phyloP scores from a whole-genome alignment of 1,140 invertebrate genomes.

The Cephus cinctus region DNA sequence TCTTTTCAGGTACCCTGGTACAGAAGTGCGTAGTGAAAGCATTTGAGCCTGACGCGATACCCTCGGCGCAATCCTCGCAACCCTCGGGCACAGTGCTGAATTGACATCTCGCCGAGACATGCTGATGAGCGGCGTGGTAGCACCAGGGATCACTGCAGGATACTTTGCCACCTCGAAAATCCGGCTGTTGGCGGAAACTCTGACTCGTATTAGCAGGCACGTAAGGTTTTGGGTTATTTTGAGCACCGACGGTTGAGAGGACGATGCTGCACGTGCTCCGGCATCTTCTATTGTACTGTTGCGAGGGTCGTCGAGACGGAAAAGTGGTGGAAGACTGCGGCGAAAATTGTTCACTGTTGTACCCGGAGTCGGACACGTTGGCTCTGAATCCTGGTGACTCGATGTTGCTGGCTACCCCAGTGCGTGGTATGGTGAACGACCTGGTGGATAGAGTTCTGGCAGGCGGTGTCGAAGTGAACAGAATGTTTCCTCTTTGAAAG shows the following conservation, averaged over 20 bases:
- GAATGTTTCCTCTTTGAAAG: constrained; percentile 58
- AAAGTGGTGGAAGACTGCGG: constrained; percentile 44
- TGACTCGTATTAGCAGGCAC: neutral
- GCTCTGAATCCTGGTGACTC: constrained; percentile 17
- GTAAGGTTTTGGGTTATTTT: neutral
- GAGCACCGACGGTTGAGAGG: constrained; percentile 51
- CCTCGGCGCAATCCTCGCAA: constrained; percentile 43
- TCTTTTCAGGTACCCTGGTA: constrained; percentile 42
- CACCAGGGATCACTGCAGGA: constrained; percentile 43
- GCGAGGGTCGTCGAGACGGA: constrained; percentile 32
- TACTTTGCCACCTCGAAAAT: constrained; percentile 21
- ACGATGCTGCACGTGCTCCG: constrained; percentile 71
- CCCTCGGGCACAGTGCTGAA: constrained; percentile 51
- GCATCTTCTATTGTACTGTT: constrained; percentile 55
- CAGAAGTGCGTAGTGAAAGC: constrained; percentile 51
- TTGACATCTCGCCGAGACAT: constrained; percentile 29
- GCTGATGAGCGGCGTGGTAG: constrained; percentile 36
- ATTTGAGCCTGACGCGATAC: constrained; percentile 26
- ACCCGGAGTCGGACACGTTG: constrained; percentile 51
- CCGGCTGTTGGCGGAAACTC: constrained; percentile 1
- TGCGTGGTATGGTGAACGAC: constrained; percentile 31
- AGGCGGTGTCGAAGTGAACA: constrained; percentile 58
- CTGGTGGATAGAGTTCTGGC: constrained; percentile 17
- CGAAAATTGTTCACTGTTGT: constrained; percentile 53
- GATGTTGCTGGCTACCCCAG: constrained; percentile 21